Evolutionary conservation across 1,140 invertebrate species (phyloP), one percentile per base, ranked within the genome.

Genomic region (Mercenaria mercenaria): DNA sequence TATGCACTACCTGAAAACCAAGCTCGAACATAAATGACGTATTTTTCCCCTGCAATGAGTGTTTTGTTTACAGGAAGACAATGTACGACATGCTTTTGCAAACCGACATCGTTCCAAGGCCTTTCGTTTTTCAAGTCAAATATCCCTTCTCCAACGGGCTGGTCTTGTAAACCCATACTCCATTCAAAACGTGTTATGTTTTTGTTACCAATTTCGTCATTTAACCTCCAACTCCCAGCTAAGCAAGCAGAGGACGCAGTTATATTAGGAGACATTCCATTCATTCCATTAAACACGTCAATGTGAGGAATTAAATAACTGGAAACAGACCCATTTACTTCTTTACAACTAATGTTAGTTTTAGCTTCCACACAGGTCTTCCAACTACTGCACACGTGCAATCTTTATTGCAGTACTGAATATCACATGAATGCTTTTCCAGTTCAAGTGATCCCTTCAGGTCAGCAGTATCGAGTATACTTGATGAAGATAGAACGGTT

Each of bases 381-480:
- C 61, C 81, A 26, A 84, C 29, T n/a, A 84, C 39, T 69, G 81
- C 81, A 64, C 81, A 84, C n/a, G 81, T 84, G 61, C 81, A 84
- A 23, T 84, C 81, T 11, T 69, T 84, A 39, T 84, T 84, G 29
- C 81, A 84, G 26, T 39, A 84, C 26, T 84, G 81, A 29, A 67
- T 47, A 29, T 67, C 64, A 47, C 81, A 84, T n/a, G 81, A 84
- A 29, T 84, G 81, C 69, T 69, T 84, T 47, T 84, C 59, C 10
- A 84, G 29, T 84, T 84, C 64, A 0, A 84, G 47, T 10, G 37
- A 37, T 10, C 81, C 81, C 20, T 32, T n/a, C 20, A 41, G 20
- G 15, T 39, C 15, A 1, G 20, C 0, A 3, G 6, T 18, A 32
- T 56, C 69, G 6, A 8, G 1, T 20, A 20, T 13, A 6, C 47